Conservation (phyloP, 1,140 invertebrate genomes). For the Helicoverpa armigera region DNA sequence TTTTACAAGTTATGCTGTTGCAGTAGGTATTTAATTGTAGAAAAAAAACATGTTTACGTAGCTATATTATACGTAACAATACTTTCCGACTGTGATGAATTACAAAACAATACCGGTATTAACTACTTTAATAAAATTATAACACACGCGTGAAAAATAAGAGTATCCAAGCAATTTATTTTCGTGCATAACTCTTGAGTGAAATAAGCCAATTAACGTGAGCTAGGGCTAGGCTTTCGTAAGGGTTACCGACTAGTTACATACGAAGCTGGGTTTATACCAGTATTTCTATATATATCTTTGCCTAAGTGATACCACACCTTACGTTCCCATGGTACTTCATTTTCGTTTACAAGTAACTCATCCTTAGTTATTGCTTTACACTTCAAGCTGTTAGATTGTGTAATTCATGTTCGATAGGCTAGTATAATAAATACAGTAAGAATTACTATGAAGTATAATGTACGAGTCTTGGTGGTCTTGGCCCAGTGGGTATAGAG, state of each 20-base stretch:
- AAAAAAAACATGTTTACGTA: no score
- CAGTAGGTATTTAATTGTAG: no score
- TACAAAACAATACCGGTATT: no score
- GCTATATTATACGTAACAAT: no score
- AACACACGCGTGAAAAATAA: no score
- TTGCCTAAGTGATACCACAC: not conserved
- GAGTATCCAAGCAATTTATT: no score
- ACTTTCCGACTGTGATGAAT: no score
- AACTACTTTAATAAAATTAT: no score
- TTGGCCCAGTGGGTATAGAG: no score
- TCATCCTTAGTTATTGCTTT: constrained; percentile 9
- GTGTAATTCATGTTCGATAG: not conserved
- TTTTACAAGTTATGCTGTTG: no score
- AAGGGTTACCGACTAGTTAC: not conserved
- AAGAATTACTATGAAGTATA: not conserved
- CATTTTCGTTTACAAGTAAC: not conserved
- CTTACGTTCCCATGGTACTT: not conserved
- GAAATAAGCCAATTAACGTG: not conserved
- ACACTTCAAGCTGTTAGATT: not conserved
- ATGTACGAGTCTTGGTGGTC: not conserved
- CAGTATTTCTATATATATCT: not conserved
- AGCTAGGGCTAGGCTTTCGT: constrained; percentile 6
- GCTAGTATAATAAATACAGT: not conserved
- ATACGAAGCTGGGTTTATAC: not conserved
- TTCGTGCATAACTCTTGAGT: not conserved